Conservation (phyloP, 1,140 invertebrate genomes). For the Halesus radiatus region DNA sequence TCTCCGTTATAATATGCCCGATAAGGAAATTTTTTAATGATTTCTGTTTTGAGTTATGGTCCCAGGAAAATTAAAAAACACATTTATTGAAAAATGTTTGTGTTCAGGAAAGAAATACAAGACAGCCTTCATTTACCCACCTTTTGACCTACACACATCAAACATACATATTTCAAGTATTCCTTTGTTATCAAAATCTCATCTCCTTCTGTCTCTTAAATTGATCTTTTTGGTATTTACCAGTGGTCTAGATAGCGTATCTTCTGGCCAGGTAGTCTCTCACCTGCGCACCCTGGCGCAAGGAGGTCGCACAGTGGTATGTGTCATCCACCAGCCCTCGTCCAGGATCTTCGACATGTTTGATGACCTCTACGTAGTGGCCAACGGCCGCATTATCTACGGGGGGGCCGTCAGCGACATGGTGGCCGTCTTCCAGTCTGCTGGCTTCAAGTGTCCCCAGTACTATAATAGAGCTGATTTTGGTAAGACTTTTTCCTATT, state of each 20-base stretch:
- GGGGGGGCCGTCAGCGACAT: slow-evolving; percentile 72
- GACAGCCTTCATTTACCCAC: too few species aligned
- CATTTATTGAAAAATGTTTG: too few species aligned
- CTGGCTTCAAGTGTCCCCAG: slow-evolving; percentile 73
- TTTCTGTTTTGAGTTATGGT: too few species aligned
- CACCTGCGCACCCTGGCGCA: slow-evolving; percentile 78
- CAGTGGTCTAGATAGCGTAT: slow-evolving; percentile 83
- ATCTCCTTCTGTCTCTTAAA: too few species aligned
- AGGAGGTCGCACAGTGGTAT: slow-evolving; percentile 84
- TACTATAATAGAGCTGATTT: slow-evolving; percentile 81
- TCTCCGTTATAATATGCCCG: too few species aligned
- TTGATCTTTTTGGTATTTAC: slow-evolving; percentile 28
- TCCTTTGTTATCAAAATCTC: neutral
- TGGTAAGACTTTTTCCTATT: slow-evolving; percentile 63
- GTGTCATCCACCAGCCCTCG: slow-evolving; percentile 91
- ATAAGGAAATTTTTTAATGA: too few species aligned
- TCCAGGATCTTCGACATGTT: slow-evolving; percentile 84
- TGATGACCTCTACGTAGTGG: slow-evolving; percentile 75
- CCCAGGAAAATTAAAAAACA: too few species aligned
- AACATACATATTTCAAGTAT: too few species aligned
- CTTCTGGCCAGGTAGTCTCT: slow-evolving; percentile 79
- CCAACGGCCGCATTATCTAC: slow-evolving; percentile 73
- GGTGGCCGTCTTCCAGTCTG: slow-evolving; percentile 66
- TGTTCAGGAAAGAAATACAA: too few species aligned
- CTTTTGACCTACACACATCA: too few species aligned